Base-by-base conservation (phyloP, 1,140 invertebrate species). In the Pachypeltis micranthus region DNA sequence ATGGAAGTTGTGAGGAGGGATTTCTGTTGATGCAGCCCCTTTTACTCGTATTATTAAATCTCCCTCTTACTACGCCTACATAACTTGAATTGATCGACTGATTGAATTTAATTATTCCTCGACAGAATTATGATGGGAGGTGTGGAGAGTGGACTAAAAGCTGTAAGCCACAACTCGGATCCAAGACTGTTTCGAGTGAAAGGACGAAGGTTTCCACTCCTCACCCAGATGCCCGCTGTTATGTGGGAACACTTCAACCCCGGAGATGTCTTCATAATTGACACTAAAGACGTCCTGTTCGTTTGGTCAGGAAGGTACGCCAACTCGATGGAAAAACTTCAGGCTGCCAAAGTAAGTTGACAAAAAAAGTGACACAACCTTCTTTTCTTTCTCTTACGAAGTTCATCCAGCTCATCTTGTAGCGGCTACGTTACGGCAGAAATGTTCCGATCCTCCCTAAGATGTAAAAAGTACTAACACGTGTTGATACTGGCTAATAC, bases 221-320 rank as follows among this genome's bases (percentile, higher is more conserved):
- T 90, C 12, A 79, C 78, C 4, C 83, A 90, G 74, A 75, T 90
- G 68, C 77, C 81, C 28, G 79, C 77, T 23, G 80, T 90, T 1
- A 76, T 77, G 14, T 96, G 93, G 92, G 74, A 81, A 12, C 80
- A 85, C 65, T 90, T 97, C 71, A 90, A 89, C 61, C 85, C 88
- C 63, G 86, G 87, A 3, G 92, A 94, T 68, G 87, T 91, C 1
- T 95, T 93, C 74, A 77, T 96, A 25, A 72, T 96, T 19, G 84
- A 92, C 69, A 83, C 86, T 0, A 77, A 81, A 3, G 72, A 78
- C 19, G 74, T 81, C 14, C 78, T 90, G 54, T 90, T 89, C 69
- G 78, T 93, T 12, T 93, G 90, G 90, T 81, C 89, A 44, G 91
- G 91, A n/a, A 76, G 80, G 39, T 76, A 78, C n/a, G 80, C 87